Base-by-base conservation (phyloP, 1,140 invertebrate species). In the Hylaeus anthracinus region DNA sequence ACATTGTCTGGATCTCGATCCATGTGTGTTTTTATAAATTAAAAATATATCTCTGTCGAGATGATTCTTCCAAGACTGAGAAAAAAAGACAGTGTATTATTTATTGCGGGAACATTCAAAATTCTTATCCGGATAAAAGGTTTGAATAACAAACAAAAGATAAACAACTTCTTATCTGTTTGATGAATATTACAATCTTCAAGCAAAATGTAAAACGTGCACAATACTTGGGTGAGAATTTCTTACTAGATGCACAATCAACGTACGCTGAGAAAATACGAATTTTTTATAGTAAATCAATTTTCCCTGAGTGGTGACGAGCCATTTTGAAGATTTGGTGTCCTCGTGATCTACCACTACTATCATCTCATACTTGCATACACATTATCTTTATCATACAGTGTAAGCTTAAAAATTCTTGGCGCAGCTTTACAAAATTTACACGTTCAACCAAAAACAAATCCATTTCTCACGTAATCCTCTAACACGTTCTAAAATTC, bases 251-350 rank as follows among this genome's bases (percentile, higher is more conserved):
- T 26, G 26, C 70, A 67, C 58, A 66, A 80, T 80, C 79, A 66
- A 80, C 61, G 74, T 69, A 26, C 81, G 51, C 67, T 67, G 79
- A 64, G 74, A 88, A 84, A 83, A 76, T 39, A 86, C 80, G 67
- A 83, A 87, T 85, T 80, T 83, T 84, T 72, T 60, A 76, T 80
- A 89, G 48, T 81, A 86, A 90, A 89, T 86, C 74, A 85, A 89
- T 89, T 81, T 74, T 91, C 89, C 91, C 91, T 92, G 91, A 92
- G 91, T 90, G 83, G 82, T 86, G 71, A 86, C 88, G 88, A 86
- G 86, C 89, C 88, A 90, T 83, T 65, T 67, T 80, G 81, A 77
- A 83, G 70, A 74, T 88, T 87, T 85, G 78, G 74, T 88, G 85
- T 85, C 82, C 72, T 82, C 76, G 67, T 75, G 48, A 60, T 75